Evolutionary conservation across 2,113 vertebrate species (phyloP).

Genomic region (Trogon melanurus): DNA sequence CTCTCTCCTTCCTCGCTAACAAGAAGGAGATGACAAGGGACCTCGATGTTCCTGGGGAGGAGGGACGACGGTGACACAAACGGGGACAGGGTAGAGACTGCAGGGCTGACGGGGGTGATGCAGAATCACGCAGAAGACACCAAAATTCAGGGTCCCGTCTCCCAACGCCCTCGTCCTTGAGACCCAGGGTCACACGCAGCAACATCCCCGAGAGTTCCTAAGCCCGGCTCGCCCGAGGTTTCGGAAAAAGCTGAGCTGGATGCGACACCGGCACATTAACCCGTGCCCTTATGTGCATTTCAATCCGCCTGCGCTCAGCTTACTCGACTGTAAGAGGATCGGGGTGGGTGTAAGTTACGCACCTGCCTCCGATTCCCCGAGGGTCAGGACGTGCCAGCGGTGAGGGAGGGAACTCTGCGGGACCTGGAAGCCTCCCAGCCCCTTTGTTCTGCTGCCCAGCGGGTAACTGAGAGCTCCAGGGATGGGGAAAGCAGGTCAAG

Average conservation of each 20-base stretch:
- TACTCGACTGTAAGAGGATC: neutral
- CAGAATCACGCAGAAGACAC: fast-evolving
- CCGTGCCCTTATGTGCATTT: neutral
- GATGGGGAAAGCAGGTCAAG: neutral
- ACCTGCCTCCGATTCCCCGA: neutral
- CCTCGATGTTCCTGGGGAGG: neutral
- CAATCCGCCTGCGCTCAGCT: neutral
- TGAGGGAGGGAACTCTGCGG: neutral
- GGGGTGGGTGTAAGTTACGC: neutral
- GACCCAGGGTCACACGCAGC: neutral
- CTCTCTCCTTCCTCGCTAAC: neutral
- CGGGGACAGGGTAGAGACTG: neutral
- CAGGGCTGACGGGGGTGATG: neutral
- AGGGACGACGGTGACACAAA: neutral
- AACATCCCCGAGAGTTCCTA: neutral
- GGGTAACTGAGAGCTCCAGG: fast-evolving
- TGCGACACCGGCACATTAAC: neutral
- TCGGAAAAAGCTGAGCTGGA: neutral
- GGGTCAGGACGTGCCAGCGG: neutral
- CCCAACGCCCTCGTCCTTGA: fast-evolving
- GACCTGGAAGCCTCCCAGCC: neutral
- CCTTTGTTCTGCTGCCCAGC: neutral
- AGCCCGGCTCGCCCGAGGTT: neutral
- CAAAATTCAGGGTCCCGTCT: neutral
- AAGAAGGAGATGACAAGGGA: neutral